Base-by-base conservation (phyloP, 2,888 invertebrate genomes). In the Scaptodrosophila latifasciaeformis region DNA sequence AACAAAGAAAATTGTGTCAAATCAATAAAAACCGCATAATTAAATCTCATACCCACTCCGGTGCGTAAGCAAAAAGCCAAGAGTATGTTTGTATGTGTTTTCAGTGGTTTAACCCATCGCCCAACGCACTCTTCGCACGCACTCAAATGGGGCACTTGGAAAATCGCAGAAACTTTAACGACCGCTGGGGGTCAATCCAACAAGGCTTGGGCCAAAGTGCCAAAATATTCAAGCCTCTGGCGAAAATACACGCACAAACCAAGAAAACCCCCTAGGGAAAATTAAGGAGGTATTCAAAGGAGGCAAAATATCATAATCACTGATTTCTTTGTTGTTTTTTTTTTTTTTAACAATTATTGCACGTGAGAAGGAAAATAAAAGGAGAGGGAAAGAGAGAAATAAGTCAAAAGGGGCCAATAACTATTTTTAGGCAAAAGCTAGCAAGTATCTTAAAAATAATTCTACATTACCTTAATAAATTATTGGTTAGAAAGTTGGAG, bases 21-120 rank as follows among this genome's bases (percentile, higher is more conserved):
- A 81, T 83, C 81, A 68, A 81, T 81, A 82, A 74, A 72, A 76
- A 57, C 58, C 68, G 81, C 81, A 77, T 78, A 82, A 80, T 82
- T 82, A 71, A 82, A 82, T 75, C 78, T 70, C 52, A 57, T 3
- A 54, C 61, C 34, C 13, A 37, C 15, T 37, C 37, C 17, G 63
- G 68, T 66, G 59, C 61, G 67, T 50, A n/a, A n/a, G n/a, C n/a
- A n/a, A n/a, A n/a, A n/a, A n/a, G n/a, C n/a, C n/a, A n/a, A n/a
- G n/a, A n/a, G n/a, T n/a, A n/a, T n/a, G n/a, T n/a, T n/a, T n/a
- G n/a, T n/a, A n/a, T n/a, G n/a, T n/a, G n/a, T n/a, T n/a, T n/a
- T n/a, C n/a, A n/a, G n/a, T n/a, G n/a, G n/a, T n/a, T n/a, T n/a
- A n/a, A n/a, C n/a, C n/a, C n/a, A n/a, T n/a, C n/a, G n/a, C 64